Evolutionary conservation across 1,140 invertebrate species (phyloP), one percentile per base, ranked within the genome.

Genomic region (Venustaconcha ellipsiformis): DNA sequence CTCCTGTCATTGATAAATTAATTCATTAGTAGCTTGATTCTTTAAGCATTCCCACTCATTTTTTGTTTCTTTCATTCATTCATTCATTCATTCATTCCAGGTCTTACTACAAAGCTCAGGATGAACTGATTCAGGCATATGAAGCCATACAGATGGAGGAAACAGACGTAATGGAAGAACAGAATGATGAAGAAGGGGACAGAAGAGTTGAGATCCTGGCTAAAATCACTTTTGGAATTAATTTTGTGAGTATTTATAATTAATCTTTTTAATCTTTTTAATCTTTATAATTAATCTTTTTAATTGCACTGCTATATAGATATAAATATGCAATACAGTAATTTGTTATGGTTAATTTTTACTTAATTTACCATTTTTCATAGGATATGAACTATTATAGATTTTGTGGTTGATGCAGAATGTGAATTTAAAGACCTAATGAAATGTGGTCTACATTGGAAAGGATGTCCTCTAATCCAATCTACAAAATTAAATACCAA

Each of bases 41-140:
- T 56, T 66, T 17, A 12, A 18, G 64, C 15, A n/a, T 18, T n/a
- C 20, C 17, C 17, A 60, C 18, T n/a, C 57, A 18, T 56, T 14
- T n/a, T 18, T 17, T 15, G 30, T 63, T 62, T 56, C 14, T 56
- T n/a, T 57, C n/a, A 14, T 30, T n/a, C n/a, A n/a, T 23, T 23
- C 20, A 60, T n/a, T 30, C 55, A 66, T 59, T 17, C 13, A 30
- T 63, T 48, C 20, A 20, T 78, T 76, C 55, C 63, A 87, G 87
- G 64, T 79, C 85, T 5, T 89, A 83, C 74, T 89, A 89, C 79
- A 88, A 88, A 73, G 84, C 83, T 17, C 88, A 89, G 72, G 84
- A 88, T 78, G 84, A 88, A 65, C 71, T 89, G 37, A 89, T 89
- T 17, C 76, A 78, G n/a, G 82, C 84, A 1, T 89, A 81, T 76